Evolutionary conservation across 2,797 vertebrate genomes (phyloP).

Genomic region (Sebastes steindachneri): DNA sequence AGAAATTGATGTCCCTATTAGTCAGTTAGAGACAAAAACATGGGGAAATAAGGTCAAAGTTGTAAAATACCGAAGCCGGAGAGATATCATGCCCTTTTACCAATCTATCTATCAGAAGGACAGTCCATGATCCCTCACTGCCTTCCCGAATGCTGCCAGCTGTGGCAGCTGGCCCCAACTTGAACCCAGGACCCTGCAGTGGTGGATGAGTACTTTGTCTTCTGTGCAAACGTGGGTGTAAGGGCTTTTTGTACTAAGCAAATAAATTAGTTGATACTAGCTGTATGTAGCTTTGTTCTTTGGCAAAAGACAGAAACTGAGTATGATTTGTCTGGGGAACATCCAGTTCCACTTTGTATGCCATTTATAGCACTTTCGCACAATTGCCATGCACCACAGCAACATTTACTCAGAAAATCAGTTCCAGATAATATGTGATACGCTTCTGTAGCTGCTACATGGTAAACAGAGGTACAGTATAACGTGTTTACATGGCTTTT

Average conservation of each 20-base stretch:
- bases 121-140: not conserved
- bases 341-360: not conserved
- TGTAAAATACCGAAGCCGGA: not conserved
- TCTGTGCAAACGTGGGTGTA: not conserved
- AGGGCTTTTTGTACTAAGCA: not conserved
- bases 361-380: not conserved
- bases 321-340: not conserved
- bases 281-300: not conserved
- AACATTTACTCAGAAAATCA: not conserved
- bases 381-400: not conserved
- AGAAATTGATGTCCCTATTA: too few species aligned
- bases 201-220: not conserved
- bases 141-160: not conserved
- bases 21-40: not conserved
- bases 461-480: not conserved
- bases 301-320: not conserved
- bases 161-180: not conserved
- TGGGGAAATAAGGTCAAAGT: not conserved
- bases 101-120: not conserved
- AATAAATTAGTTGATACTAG: not conserved
- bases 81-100: not conserved
- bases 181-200: not conserved
- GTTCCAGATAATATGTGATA: not conserved
- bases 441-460: not conserved
- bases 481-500: not conserved